Percentiles rank a stretch among this genome's conserved stretches.
Evolutionary conservation across 2,113 vertebrate genomes (phyloP).

Genomic region (Camelus dromedarius): DNA sequence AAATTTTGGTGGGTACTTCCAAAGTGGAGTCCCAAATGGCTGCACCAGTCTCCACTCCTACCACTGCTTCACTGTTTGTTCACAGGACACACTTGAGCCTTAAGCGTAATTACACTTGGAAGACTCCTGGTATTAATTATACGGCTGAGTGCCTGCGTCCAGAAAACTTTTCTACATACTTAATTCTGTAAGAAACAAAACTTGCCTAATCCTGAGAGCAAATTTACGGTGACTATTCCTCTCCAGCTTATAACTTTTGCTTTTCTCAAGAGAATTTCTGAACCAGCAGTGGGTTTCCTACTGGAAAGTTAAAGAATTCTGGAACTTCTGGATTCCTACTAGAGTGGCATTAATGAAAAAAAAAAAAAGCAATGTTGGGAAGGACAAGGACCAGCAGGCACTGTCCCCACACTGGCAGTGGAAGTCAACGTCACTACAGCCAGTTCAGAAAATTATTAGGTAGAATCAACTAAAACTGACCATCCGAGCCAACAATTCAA

Average conservation of each 20-base stretch:
- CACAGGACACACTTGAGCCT: not conserved
- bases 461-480: not conserved
- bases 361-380: not conserved
- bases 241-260: not conserved
- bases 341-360: not conserved
- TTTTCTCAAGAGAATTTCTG: no score
- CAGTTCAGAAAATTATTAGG: slow-evolving; percentile 41
- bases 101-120: not conserved
- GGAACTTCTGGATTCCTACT: not conserved
- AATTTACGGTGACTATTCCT: not conserved
- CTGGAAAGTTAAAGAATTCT: no score
- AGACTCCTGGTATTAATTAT: not conserved
- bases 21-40: not conserved
- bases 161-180: not conserved
- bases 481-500: not conserved
- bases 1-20: not conserved
- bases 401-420: not conserved
- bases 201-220: not conserved
- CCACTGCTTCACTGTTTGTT: not conserved
- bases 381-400: not conserved
- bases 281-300: no score
- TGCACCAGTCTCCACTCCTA: not conserved
- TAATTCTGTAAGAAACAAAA: not conserved
- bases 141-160: not conserved
- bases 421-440: not conserved